phyloP scores from a whole-genome alignment of 2,113 vertebrate genomes.

The Opisthocomus hoazin region DNA sequence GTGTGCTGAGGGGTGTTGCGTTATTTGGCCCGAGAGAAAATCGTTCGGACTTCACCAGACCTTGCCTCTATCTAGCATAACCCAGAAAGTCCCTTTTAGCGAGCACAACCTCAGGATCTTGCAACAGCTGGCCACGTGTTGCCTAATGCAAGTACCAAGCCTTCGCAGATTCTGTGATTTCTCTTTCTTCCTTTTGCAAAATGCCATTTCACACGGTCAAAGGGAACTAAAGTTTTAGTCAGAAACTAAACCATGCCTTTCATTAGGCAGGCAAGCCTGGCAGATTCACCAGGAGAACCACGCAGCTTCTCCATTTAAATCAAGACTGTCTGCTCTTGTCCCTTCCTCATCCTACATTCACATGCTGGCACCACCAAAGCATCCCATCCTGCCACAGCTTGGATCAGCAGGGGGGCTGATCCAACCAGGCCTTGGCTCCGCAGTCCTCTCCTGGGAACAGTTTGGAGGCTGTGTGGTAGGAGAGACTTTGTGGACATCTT shows the following conservation, averaged over 20 bases:
- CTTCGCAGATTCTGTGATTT: neutral
- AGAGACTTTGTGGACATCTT: neutral
- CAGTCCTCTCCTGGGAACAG: neutral
- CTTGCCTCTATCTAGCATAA: neutral
- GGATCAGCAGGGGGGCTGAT: neutral
- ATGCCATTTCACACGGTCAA: neutral
- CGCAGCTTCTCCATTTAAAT: neutral
- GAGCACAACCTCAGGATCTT: neutral
- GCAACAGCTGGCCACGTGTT: neutral
- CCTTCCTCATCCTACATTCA: neutral
- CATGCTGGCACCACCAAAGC: neutral
- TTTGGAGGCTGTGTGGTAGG: neutral
- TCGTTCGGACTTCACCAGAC: neutral
- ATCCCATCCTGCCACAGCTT: neutral
- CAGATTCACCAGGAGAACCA: neutral
- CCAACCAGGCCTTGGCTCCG: neutral
- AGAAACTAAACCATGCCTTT: neutral
- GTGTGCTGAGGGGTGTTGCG: neutral
- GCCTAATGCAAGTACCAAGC: neutral
- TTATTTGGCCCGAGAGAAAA: neutral
- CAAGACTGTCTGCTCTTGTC: neutral
- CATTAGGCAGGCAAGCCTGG: neutral
- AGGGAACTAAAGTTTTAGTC: neutral
- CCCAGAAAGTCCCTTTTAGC: neutral
- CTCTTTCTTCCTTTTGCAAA: neutral